Conservation (phyloP, 2,888 invertebrate species). For the Leuctra nigra region DNA sequence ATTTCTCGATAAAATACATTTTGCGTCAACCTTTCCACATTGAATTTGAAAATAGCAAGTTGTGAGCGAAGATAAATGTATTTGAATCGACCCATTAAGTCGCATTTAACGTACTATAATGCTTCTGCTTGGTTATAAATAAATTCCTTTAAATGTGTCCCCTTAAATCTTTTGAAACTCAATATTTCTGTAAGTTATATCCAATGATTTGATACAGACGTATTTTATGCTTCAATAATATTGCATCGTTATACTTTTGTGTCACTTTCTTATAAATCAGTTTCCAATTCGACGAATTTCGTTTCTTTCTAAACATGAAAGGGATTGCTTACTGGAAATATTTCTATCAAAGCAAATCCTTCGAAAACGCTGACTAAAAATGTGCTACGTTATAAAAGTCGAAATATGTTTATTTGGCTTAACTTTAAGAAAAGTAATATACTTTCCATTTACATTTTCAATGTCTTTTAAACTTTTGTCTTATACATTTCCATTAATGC, state of each 20-base stretch:
- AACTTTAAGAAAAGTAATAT: too few relatives aligned
- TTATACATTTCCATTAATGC: too few relatives aligned
- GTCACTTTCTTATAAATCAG: slow-evolving; percentile 3
- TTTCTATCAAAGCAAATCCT: background rate
- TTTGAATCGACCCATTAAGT: background rate
- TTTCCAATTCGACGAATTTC: slow-evolving; percentile 5
- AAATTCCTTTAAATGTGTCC: background rate
- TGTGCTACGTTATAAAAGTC: too few relatives aligned
- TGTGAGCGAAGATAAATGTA: too few relatives aligned
- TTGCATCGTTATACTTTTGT: background rate
- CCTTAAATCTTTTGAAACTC: background rate
- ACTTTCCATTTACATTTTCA: too few relatives aligned
- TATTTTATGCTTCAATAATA: background rate
- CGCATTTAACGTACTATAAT: background rate
- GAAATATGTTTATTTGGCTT: too few relatives aligned
- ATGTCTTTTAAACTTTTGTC: too few relatives aligned
- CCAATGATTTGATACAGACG: background rate
- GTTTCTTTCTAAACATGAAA: slow-evolving; percentile 2
- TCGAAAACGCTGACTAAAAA: slow-evolving; percentile 8
- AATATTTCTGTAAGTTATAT: background rate
- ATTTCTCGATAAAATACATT: too few relatives aligned
- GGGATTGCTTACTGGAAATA: slow-evolving; percentile 6
- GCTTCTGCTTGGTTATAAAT: background rate
- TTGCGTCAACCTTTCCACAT: too few relatives aligned
- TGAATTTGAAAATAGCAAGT: too few relatives aligned